Conservation (phyloP, 1,140 invertebrate species). For the Cotesia glomerata region DNA sequence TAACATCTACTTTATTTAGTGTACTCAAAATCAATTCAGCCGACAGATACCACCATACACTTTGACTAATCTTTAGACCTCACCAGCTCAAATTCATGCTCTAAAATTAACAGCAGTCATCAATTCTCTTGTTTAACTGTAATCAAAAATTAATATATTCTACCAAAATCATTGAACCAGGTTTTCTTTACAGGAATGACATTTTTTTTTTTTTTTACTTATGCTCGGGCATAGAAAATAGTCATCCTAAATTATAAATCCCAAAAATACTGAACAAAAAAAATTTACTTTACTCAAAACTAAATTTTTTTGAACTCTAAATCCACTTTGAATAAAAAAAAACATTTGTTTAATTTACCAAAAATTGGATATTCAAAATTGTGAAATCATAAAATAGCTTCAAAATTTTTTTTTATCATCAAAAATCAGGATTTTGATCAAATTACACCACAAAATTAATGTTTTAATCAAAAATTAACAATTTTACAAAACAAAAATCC, state of each 20-base stretch:
- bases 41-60: not conserved
- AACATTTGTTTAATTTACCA: not conserved
- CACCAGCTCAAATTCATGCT: not conserved
- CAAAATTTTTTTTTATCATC: not conserved
- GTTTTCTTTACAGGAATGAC: not conserved
- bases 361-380: not conserved
- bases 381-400: no score
- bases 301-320: no score
- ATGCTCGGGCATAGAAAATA: no score
- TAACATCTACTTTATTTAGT: not conserved
- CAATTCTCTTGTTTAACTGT: no score
- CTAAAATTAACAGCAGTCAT: not conserved
- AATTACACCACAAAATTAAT: not conserved
- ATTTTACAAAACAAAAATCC: no score
- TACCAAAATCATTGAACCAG: not conserved
- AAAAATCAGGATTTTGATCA: not conserved
- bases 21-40: not conserved
- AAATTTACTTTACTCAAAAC: no score
- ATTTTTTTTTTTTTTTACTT: no score
- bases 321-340: no score
- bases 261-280: no score
- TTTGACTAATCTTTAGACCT: not conserved
- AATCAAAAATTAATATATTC: no score
- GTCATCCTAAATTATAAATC: no score
- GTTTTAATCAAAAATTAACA: no score